Evolutionary conservation across 1,140 invertebrate genomes (phyloP).

Genomic region (Muscidifurax raptorellus): DNA sequence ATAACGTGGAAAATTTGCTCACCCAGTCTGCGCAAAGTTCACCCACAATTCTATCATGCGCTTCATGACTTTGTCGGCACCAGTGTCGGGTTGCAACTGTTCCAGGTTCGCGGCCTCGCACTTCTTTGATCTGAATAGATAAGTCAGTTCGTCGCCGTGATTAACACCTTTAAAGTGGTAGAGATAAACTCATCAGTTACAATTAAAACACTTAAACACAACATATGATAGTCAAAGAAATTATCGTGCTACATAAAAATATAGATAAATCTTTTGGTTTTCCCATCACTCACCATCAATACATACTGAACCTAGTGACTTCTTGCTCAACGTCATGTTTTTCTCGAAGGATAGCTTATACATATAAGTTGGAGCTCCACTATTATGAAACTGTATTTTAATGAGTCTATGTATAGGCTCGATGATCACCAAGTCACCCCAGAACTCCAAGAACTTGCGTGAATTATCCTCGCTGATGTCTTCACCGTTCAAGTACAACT

Average conservation of each 20-base stretch:
- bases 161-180: slow-evolving; percentile 68
- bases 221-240: neutral
- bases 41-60: slow-evolving; percentile 77
- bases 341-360: slow-evolving; percentile 74
- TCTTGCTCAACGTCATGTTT: neutral
- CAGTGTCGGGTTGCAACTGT: slow-evolving; percentile 59
- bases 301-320: neutral
- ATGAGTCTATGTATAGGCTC: slow-evolving; percentile 68
- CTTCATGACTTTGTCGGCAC: slow-evolving; percentile 67
- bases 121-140: slow-evolving; percentile 76
- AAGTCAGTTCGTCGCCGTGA: slow-evolving; percentile 81
- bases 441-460: slow-evolving; percentile 67
- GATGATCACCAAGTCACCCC: slow-evolving; percentile 71
- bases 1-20: neutral
- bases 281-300: neutral
- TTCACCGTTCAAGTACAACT: slow-evolving; percentile 66
- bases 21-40: slow-evolving; percentile 70
- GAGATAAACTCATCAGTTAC: slow-evolving; percentile 35
- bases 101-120: slow-evolving; percentile 67
- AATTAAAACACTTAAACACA: neutral
- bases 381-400: slow-evolving; percentile 62
- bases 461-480: slow-evolving; percentile 57
- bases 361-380: slow-evolving; percentile 68
- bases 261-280: neutral
- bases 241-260: too few species aligned